A percentile compares a stretch with the other conserved stretches of the same genome.
These are phyloP conservation scores for Bacillus rossius DNA, from an alignment of 1,140 invertebrate species.

Conservation along the genomic window DNA sequence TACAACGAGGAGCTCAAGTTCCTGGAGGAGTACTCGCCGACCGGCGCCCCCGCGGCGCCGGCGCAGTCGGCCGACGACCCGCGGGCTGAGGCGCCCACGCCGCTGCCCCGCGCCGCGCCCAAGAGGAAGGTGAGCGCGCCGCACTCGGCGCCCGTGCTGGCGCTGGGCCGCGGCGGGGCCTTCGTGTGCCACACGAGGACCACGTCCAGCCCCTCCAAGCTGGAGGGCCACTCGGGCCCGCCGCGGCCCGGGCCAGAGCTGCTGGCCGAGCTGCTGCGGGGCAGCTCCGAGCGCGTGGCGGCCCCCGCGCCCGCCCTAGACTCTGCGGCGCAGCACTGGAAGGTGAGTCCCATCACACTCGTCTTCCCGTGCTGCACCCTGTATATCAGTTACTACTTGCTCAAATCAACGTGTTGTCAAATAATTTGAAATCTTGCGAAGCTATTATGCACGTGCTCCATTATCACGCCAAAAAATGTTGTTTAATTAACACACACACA, in stretches of 20 bases:
- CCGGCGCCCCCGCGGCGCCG: conserved; percentile 23
- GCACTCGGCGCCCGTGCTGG: conserved; percentile 28
- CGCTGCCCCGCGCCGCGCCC: conserved; percentile 27
- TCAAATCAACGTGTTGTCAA: no score
- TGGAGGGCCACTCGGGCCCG: conserved; percentile 44
- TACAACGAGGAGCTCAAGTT: conserved; percentile 50
- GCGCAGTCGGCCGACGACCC: conserved; percentile 46
- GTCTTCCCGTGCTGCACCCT: background rate
- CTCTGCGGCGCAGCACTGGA: conserved; percentile 31
- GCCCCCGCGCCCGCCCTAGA: background rate
- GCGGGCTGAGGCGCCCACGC: conserved; percentile 12
- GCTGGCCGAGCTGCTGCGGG: conserved; percentile 63
- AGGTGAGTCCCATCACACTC: conserved; percentile 31
- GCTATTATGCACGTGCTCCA: no score
- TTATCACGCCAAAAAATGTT: no score
- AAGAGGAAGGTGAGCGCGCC: conserved; percentile 49
- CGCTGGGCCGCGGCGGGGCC: conserved; percentile 32
- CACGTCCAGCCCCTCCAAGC: conserved; percentile 71
- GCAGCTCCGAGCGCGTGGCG: conserved; percentile 59
- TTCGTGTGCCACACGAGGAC: conserved; percentile 62
- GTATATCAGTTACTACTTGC: no score
- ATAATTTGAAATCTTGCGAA: no score
- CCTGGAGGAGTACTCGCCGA: conserved; percentile 39
- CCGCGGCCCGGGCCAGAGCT: conserved; percentile 49
- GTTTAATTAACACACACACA: no score